phyloP scores from a whole-genome alignment of 2,113 vertebrate genomes.

The Mastomys coucha region DNA sequence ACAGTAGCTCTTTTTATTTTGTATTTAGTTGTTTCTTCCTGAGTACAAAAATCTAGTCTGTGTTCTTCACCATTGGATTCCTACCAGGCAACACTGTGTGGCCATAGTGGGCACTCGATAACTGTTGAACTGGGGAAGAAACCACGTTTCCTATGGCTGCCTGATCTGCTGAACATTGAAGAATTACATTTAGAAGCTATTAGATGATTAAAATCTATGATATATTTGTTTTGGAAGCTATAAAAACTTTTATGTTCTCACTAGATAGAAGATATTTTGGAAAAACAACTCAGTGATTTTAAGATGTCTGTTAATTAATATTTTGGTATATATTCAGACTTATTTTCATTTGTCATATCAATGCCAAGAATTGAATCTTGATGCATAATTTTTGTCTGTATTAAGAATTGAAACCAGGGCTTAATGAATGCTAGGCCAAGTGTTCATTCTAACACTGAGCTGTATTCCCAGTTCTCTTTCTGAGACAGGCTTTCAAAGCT shows the following conservation, averaged over 20 bases:
- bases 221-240: constrained; percentile 18
- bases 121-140: constrained; percentile 21
- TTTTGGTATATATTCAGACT: constrained; percentile 9
- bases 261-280: not conserved
- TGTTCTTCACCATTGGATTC: constrained; percentile 25
- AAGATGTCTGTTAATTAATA: not conserved
- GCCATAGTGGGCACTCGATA: not conserved
- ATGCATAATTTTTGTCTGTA: not conserved
- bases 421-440: not conserved
- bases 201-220: not conserved
- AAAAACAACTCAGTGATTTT: not conserved
- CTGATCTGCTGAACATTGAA: constrained; percentile 5
- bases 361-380: not conserved
- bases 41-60: not conserved
- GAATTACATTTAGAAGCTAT: not conserved
- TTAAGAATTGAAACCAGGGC: not conserved
- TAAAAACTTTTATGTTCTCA: constrained; percentile 20
- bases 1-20: constrained; percentile 5
- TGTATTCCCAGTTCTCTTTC: not conserved
- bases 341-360: not conserved
- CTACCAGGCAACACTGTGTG: not conserved
- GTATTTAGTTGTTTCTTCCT: constrained; percentile 33
- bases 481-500: not conserved
- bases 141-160: not conserved
- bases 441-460: not conserved